Percentiles rank a stretch among this genome's conserved stretches.
These are phyloP conservation scores for Pao palembangensis DNA, from an alignment of 2,113 vertebrate species.

Conservation along the genomic window DNA sequence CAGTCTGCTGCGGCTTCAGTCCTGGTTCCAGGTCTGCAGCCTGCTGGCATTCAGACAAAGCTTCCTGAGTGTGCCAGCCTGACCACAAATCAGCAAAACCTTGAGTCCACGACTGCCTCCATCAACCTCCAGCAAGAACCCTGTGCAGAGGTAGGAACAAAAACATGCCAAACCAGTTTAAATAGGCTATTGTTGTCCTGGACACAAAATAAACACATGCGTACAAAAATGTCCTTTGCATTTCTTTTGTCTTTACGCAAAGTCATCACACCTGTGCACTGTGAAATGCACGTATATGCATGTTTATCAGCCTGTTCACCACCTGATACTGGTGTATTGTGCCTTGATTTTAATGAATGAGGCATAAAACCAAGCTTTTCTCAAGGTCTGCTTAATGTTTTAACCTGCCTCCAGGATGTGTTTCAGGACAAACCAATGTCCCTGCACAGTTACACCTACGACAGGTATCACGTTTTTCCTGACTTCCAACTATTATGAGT, in stretches of 20 bases:
- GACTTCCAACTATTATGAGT: background rate
- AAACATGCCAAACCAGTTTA: background rate
- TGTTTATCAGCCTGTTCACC: too few relatives aligned
- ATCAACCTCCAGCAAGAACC: conserved; percentile 53
- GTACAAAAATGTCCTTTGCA: too few relatives aligned
- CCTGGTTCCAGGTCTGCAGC: conserved; percentile 68
- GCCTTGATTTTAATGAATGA: too few relatives aligned
- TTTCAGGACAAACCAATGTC: conserved; percentile 78
- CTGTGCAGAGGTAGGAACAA: conserved; percentile 57
- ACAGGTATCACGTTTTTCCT: conserved; percentile 74
- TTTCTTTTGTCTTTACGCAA: too few relatives aligned
- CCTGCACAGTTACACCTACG: conserved; percentile 76
- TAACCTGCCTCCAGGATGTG: conserved; percentile 72
- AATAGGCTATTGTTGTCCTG: too few relatives aligned
- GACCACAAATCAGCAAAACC: conserved; percentile 65
- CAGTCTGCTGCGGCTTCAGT: conserved; percentile 22
- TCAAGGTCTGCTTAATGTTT: conserved; percentile 10
- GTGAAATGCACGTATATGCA: too few relatives aligned
- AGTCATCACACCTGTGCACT: too few relatives aligned
- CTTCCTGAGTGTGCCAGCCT: conserved; percentile 61
- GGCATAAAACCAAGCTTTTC: background rate
- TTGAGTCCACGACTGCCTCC: conserved; percentile 43
- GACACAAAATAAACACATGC: too few relatives aligned
- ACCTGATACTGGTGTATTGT: too few relatives aligned
- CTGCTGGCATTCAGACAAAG: conserved; percentile 68